Conservation (phyloP, 2,113 vertebrate species). For the Spilogale gracilis region DNA sequence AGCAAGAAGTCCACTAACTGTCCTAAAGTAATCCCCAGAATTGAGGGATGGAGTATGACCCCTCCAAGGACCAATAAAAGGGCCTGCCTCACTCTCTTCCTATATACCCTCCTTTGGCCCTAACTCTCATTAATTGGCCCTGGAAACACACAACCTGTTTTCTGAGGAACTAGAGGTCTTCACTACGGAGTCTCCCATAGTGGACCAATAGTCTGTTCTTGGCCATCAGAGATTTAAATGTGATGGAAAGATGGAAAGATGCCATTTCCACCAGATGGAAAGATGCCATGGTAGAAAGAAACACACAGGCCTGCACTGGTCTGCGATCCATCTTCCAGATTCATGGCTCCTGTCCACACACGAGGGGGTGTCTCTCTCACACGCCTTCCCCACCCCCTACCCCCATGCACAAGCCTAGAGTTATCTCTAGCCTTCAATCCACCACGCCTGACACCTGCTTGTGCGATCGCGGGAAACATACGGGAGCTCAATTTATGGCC, state of each 20-base stretch:
- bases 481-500: not conserved
- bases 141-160: not conserved
- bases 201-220: not conserved
- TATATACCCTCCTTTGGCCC: not conserved
- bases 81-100: not conserved
- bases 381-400: too few species aligned
- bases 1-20: not conserved
- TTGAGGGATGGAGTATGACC: not conserved
- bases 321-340: not conserved
- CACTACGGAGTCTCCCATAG: not conserved
- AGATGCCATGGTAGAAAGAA: not conserved
- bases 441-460: not conserved
- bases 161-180: not conserved
- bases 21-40: not conserved
- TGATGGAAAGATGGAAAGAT: not conserved
- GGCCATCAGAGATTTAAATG: not conserved
- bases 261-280: not conserved
- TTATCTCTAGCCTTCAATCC: not conserved
- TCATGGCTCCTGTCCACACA: not conserved
- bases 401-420: not conserved
- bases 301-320: not conserved
- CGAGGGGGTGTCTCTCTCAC: not conserved
- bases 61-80: not conserved
- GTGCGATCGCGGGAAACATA: not conserved
- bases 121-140: not conserved